Base-by-base conservation (phyloP, 2,797 vertebrate species). In the Cossypha polioptera region DNA sequence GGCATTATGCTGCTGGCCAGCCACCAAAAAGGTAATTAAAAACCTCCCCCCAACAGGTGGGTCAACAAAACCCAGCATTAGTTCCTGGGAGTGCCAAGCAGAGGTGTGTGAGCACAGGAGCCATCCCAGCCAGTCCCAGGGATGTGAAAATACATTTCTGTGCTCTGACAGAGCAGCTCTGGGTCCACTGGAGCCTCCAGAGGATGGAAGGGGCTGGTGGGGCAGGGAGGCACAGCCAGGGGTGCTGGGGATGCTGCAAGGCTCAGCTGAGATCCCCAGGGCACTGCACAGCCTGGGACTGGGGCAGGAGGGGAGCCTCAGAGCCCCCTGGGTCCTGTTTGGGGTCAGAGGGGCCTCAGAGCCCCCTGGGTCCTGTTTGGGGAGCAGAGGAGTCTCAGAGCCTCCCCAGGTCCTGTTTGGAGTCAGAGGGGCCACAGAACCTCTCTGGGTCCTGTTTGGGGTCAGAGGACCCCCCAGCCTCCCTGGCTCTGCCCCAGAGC, bases 131-230 rank as follows among this genome's bases (percentile, higher is more conserved):
- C 76, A 93, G 97, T 51, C 94, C 78, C 91, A 11, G 48, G 85
- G 96, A 97, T 86, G 91, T 38, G 94, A 91, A 68, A 96, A 95
- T 93, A 74, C 81, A 91, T 90, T 96, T 95, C 97, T 96, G 89
- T 67, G 97, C 96, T 94, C 96, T 91, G 94, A 96, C 96, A 94
- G 94, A 98, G 97, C 63, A 76, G 96, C 96, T 94, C 96, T 90
- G 92, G 94, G 97, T 96, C 96, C 72, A n/a, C 90, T 80, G 53
- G 5, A 61, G 75, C 72, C 63, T 31, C 80, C 96, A 87, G 96
- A 0, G 7, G 26, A 36, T 73, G 6, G 2, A 2, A 9, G 36
- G 21, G 6, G 2, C 59, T 45, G 43, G 20, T 7, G 43, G 43
- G 43, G 43, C 43, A 45, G 43, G 59, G 61, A 38, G 20, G 43